Percentiles rank a stretch among this genome's conserved stretches.
Evolutionary conservation across 2,797 vertebrate genomes (phyloP).

Genomic region (Etheostoma nigrum): DNA sequence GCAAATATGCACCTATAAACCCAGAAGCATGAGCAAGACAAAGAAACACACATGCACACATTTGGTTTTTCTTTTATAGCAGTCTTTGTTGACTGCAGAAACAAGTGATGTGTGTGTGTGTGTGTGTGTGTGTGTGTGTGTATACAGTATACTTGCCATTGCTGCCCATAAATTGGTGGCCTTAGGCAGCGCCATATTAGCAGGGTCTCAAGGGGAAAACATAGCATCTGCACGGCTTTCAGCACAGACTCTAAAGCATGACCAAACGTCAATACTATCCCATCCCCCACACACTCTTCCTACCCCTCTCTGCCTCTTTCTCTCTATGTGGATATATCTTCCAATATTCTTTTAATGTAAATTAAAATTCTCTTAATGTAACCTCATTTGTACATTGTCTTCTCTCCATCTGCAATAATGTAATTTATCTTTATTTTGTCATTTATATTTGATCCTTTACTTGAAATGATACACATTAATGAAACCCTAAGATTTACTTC

Average conservation of each 20-base stretch:
- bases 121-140: conserved; percentile 32
- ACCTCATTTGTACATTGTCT: neutral
- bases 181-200: conserved; percentile 35
- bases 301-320: neutral
- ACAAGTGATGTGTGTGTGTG: conserved; percentile 3
- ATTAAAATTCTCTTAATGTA: neutral
- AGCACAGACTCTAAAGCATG: conserved; percentile 37
- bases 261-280: conserved; percentile 58
- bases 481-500: neutral
- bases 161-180: conserved; percentile 44
- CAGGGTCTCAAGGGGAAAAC: conserved; percentile 57
- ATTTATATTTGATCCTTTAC: neutral
- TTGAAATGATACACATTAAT: neutral
- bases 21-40: conserved; percentile 8
- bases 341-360: too few relatives aligned
- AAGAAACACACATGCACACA: conserved; percentile 1
- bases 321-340: neutral
- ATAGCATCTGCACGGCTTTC: conserved; percentile 66
- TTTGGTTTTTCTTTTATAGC: conserved; percentile 20
- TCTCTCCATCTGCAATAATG: neutral
- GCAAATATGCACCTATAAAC: conserved; percentile 23
- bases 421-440: neutral
- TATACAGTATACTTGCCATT: conserved; percentile 3
- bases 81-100: conserved; percentile 31
- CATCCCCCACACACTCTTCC: neutral